A percentile compares a stretch with the other conserved stretches of the same genome.
Conservation (phyloP, 2,888 invertebrate species). For the Baronia brevicornis region DNA sequence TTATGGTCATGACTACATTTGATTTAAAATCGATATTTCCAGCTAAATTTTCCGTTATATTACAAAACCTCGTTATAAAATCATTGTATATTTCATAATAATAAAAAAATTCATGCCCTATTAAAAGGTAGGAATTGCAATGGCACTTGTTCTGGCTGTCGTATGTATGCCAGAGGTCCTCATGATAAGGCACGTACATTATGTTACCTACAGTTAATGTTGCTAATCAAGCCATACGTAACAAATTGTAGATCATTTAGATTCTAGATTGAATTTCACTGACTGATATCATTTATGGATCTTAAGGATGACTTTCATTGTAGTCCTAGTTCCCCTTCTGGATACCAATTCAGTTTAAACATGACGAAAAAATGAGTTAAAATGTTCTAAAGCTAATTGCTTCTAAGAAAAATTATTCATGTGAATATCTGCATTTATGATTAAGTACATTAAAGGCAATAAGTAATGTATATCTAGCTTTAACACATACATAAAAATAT, state of each 20-base stretch:
- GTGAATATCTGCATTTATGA: no score
- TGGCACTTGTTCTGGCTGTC: slow-evolving; percentile 35
- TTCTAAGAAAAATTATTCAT: no score
- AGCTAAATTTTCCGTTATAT: neutral
- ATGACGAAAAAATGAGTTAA: no score
- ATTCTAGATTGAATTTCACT: slow-evolving; percentile 1
- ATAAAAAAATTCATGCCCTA: slow-evolving; percentile 32
- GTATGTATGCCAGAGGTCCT: slow-evolving; percentile 57
- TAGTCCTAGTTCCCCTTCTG: no score
- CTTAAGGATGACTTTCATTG: no score
- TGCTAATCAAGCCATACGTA: slow-evolving; percentile 27
- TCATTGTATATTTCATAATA: slow-evolving; percentile 7
- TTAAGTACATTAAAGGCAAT: no score
- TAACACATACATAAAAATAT: no score
- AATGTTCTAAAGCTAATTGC: no score
- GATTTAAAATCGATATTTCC: neutral
- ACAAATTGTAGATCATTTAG: slow-evolving; percentile 5
- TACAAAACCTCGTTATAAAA: neutral
- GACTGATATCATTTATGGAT: neutral
- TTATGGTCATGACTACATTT: slow-evolving; percentile 10
- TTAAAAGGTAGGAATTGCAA: slow-evolving; percentile 46
- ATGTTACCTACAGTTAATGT: slow-evolving; percentile 34
- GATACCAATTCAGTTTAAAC: no score
- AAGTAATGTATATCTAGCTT: no score
- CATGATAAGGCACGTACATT: slow-evolving; percentile 59